Percentiles rank a stretch among this genome's conserved stretches.
Conservation (phyloP, 2,797 vertebrate genomes). For the Diplodus sargus region DNA sequence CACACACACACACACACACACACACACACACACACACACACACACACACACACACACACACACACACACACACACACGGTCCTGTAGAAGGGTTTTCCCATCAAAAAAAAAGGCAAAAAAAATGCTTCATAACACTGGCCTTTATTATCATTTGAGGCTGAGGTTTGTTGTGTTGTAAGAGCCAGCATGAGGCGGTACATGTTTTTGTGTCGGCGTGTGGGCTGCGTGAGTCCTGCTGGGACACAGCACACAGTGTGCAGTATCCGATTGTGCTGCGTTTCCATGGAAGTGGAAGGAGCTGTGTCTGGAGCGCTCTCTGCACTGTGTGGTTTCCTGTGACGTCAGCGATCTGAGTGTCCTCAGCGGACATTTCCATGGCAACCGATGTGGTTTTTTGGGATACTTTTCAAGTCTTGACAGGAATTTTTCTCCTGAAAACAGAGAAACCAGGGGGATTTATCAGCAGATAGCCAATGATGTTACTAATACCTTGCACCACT, state of each 20-base stretch:
- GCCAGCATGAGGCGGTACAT: constrained; percentile 1
- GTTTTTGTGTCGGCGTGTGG: constrained; percentile 42
- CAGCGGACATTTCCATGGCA: constrained; percentile 54
- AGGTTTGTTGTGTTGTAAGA: constrained; percentile 48
- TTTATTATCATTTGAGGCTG: constrained; percentile 42
- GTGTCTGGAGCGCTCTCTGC: constrained; percentile 42
- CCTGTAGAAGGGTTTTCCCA: constrained; percentile 19
- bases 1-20: neutral
- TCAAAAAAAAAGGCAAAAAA: constrained; percentile 5
- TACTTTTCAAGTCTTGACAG: constrained; percentile 47
- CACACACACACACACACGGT: neutral
- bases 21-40: too few species aligned
- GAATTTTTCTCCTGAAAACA: constrained; percentile 23
- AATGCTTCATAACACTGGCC: constrained; percentile 16
- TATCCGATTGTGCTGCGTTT: constrained; percentile 60
- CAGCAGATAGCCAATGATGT: neutral
- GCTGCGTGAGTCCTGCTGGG: constrained; percentile 25
- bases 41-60: neutral
- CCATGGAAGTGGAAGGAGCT: constrained; percentile 62
- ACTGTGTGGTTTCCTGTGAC: constrained; percentile 60
- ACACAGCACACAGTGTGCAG: constrained; percentile 13
- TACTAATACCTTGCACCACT: neutral
- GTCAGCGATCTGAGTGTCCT: constrained; percentile 56
- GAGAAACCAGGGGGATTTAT: constrained; percentile 7
- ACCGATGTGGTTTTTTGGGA: constrained; percentile 28